Percentiles rank a stretch among this genome's conserved stretches.
Evolutionary conservation across 1,140 invertebrate genomes (phyloP).

Genomic region (Sogatella furcifera): DNA sequence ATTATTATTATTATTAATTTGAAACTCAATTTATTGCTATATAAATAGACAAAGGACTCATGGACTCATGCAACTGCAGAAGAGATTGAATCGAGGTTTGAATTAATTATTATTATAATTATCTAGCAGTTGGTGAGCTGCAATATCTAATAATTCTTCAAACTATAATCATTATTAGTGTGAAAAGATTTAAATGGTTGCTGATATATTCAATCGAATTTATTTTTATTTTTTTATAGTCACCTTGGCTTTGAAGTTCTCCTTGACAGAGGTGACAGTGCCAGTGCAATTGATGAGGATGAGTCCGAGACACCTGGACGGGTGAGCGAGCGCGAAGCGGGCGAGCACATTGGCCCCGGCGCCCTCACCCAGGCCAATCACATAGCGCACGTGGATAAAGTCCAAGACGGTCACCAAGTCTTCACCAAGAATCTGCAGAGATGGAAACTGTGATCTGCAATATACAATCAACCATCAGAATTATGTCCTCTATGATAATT

Average conservation of each 20-base stretch:
- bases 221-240: too few species aligned
- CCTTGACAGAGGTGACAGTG: slow-evolving; percentile 75
- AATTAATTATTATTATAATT: too few species aligned
- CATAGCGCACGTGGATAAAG: slow-evolving; percentile 64
- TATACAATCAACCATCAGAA: slow-evolving; percentile 13
- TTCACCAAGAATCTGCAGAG: slow-evolving; percentile 71
- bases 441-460: slow-evolving; percentile 65
- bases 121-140: too few species aligned
- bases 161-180: too few species aligned
- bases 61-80: too few species aligned
- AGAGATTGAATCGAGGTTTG: too few species aligned
- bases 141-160: too few species aligned
- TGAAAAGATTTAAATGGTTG: too few species aligned
- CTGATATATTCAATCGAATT: too few species aligned
- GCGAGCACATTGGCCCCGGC: slow-evolving; percentile 81
- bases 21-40: too few species aligned
- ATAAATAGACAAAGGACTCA: too few species aligned
- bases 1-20: too few species aligned
- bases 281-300: slow-evolving; percentile 81
- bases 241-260: slow-evolving; percentile 76
- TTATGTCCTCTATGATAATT: neutral
- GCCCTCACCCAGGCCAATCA: slow-evolving; percentile 78
- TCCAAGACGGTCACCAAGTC: slow-evolving; percentile 73
- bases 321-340: slow-evolving; percentile 70
- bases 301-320: slow-evolving; percentile 60